Evolutionary conservation across 2,113 vertebrate species (phyloP).

Genomic region (Kryptolebias marmoratus): DNA sequence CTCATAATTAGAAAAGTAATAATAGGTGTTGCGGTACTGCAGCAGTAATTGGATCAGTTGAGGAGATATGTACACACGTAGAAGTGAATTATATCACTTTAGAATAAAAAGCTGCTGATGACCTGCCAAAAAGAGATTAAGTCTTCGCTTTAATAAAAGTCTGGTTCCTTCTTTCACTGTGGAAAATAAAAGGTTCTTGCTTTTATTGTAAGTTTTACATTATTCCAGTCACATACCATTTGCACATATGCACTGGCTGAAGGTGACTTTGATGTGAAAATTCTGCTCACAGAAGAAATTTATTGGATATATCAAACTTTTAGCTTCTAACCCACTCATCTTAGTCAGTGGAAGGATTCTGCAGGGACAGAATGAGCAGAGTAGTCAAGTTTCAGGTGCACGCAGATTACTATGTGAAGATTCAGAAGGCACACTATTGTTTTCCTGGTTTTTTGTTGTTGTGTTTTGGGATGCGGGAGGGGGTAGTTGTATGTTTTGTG

Average conservation of each 20-base stretch:
- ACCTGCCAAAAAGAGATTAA: slow-evolving; percentile 53
- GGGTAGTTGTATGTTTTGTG: no score
- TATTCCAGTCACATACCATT: slow-evolving; percentile 41
- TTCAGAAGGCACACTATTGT: no score
- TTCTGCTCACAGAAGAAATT: slow-evolving; percentile 36
- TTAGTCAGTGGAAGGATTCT: slow-evolving; percentile 11
- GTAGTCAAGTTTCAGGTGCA: background rate
- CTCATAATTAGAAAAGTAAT: background rate
- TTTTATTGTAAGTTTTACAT: slow-evolving; percentile 35
- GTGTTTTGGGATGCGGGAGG: no score
- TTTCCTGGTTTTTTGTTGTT: no score
- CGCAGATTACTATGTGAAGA: background rate
- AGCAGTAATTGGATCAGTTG: slow-evolving; percentile 3
- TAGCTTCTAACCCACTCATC: slow-evolving; percentile 44
- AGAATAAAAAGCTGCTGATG: slow-evolving; percentile 38
- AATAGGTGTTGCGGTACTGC: background rate
- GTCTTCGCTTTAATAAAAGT: slow-evolving; percentile 40
- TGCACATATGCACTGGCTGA: slow-evolving; percentile 18
- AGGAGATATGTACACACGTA: background rate
- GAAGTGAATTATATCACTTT: slow-evolving; percentile 38
- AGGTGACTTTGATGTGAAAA: slow-evolving; percentile 59
- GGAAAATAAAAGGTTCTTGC: slow-evolving; percentile 42
- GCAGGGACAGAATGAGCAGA: slow-evolving; percentile 6
- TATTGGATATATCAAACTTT: slow-evolving; percentile 44
- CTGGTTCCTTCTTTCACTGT: slow-evolving; percentile 13